Evolutionary conservation across 2,888 invertebrate genomes (phyloP).

Genomic region (Lycia hirtaria): DNA sequence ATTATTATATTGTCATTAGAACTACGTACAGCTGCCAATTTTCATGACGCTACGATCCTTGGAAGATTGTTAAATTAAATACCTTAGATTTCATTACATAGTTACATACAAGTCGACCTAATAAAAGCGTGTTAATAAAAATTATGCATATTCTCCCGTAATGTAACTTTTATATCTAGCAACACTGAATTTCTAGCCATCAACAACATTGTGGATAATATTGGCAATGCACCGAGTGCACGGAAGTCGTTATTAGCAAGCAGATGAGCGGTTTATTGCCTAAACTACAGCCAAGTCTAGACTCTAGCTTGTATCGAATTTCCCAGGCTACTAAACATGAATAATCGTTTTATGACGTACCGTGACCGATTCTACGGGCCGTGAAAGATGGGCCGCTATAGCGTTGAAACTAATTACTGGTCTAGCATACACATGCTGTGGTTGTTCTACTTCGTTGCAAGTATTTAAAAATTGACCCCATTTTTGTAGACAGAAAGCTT

Average conservation of each 20-base stretch:
- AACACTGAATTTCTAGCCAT: no score
- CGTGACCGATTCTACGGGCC: conserved; percentile 18
- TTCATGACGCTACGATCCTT: no score
- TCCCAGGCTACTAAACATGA: conserved; percentile 44
- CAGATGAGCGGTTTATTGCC: conserved; percentile 50
- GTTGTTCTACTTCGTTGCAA: neutral
- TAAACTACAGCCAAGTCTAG: conserved; percentile 43
- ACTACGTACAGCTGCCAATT: no score
- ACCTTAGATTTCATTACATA: no score
- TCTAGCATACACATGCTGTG: neutral
- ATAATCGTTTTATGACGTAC: conserved; percentile 39
- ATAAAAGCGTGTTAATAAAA: no score
- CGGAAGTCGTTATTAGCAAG: neutral
- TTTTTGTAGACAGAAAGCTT: neutral
- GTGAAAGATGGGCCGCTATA: conserved; percentile 25
- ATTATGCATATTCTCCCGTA: no score
- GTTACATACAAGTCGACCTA: no score
- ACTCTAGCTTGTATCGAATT: conserved; percentile 42
- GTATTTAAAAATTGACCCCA: neutral
- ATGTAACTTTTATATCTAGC: no score
- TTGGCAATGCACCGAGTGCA: conserved; percentile 1
- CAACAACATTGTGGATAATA: neutral
- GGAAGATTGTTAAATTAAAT: no score
- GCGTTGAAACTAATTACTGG: conserved; percentile 1
- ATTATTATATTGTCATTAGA: no score